These are phyloP conservation scores for Ochropleura leucogaster DNA, from an alignment of 2,888 invertebrate genomes.

Conservation along the genomic window DNA sequence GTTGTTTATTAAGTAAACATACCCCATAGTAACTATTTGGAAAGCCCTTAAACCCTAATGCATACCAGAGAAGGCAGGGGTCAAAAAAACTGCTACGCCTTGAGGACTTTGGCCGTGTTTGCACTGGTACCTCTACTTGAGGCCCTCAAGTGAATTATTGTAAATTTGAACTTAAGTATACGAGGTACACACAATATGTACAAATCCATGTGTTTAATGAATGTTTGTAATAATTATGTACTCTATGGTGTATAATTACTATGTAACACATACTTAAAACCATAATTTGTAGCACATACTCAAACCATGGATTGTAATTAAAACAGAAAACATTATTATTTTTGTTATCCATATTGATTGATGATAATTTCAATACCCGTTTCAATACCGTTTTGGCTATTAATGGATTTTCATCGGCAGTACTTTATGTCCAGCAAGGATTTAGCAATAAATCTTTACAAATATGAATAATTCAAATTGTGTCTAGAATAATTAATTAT, in stretches of 20 bases:
- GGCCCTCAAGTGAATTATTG: neutral
- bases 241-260: conserved; percentile 22
- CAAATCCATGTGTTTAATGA: conserved; percentile 16
- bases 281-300: neutral
- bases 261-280: conserved; percentile 16
- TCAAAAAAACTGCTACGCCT: conserved; percentile 11
- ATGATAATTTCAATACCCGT: neutral
- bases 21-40: conserved; percentile 23
- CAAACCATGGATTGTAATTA: neutral
- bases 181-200: neutral
- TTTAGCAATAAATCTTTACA: neutral
- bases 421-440: neutral
- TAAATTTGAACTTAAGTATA: neutral
- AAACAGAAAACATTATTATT: conserved; percentile 6
- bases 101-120: conserved; percentile 32
- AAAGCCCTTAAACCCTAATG: conserved; percentile 37
- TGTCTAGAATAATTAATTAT: neutral
- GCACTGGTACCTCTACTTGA: neutral
- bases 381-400: neutral
- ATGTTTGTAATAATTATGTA: conserved; percentile 23
- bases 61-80: conserved; percentile 20
- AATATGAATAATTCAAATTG: neutral
- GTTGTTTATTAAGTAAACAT: neutral
- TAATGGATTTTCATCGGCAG: neutral
- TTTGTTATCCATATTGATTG: neutral